Base-by-base conservation (phyloP, 2,888 invertebrate species). In the Calameuta pallipes region DNA sequence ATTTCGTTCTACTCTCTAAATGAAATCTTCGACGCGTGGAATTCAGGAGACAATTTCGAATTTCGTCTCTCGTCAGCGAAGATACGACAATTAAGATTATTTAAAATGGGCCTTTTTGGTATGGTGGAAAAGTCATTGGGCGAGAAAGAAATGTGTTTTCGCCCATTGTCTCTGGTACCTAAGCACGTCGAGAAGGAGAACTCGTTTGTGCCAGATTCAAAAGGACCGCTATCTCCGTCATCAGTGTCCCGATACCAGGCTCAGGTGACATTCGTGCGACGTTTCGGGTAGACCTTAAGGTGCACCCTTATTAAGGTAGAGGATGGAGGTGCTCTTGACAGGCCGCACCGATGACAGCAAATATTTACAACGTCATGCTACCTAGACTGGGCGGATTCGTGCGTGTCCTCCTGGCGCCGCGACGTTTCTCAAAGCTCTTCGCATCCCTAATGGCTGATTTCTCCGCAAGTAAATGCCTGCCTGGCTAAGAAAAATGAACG, bases 231-330 rank as follows among this genome's bases (percentile, higher is more conserved):
- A 90, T 90, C 90, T 85, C 86, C 84, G 85, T 85, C 88, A 90
- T 90, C 90, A 88, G 89, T 90, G 90, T 90, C 87, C 56, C 88
- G 88, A 89, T 90, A 89, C 89, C 83, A 87, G 87, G 85, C 86
- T 89, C 88, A 83, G 87, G 87, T 88, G 90, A 89, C 88, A 88
- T 76, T 71, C 33, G 74, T 73, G 69, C 73, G 76, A 73, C 33
- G 77, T n/a, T 56, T 56, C 77, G 77, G 75, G 35, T 33, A 68
- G 75, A 15, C 75, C 31, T 56, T 75, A 30, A 69, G 77, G 80
- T 79, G 76, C 84, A 85, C 85, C 85, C 85, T 87, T 86, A 87
- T 89, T 88, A 85, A 86, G 82, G 85, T 83, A 84, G 83, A 33
- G 81, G 82, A 85, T 83, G 84, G 56, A 79, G 80, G 80, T 11